Evolutionary conservation across 2,797 vertebrate genomes (phyloP).

Genomic region (Coilia nasus): DNA sequence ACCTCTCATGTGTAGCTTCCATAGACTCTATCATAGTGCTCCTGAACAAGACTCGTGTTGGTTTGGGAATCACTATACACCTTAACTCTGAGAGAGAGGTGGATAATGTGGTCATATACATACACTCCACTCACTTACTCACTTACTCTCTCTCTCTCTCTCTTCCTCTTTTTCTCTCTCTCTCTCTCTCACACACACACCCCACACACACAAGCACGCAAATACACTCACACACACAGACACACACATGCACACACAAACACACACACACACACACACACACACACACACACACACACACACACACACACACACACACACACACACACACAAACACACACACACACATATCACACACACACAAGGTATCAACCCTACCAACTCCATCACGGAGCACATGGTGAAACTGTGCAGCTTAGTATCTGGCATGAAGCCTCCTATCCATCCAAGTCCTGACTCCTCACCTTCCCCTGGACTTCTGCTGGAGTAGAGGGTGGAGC

Average conservation of each 20-base stretch:
- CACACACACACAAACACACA: no score
- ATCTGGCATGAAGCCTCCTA: no score
- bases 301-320: no score
- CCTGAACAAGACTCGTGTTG: not conserved
- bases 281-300: not conserved
- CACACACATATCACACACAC: no score
- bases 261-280: conserved; percentile 1
- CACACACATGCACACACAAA: not conserved
- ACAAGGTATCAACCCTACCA: no score
- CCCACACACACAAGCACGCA: no score
- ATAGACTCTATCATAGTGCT: not conserved
- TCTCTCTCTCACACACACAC: no score
- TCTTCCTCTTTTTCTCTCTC: no score
- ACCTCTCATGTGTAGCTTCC: not conserved
- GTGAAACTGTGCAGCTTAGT: no score
- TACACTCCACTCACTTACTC: no score
- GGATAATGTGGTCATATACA: no score
- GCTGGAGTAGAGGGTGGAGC: conserved; percentile 11
- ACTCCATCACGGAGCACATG: no score
- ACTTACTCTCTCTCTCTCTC: not conserved
- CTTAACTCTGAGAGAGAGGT: not conserved
- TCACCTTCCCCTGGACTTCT: not conserved
- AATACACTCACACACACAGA: not conserved
- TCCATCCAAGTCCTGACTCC: not conserved
- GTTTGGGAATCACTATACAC: not conserved